Evolutionary conservation across 2,888 invertebrate species (phyloP), one percentile per base, ranked within the genome.

Genomic region (Rotaria sp.): DNA sequence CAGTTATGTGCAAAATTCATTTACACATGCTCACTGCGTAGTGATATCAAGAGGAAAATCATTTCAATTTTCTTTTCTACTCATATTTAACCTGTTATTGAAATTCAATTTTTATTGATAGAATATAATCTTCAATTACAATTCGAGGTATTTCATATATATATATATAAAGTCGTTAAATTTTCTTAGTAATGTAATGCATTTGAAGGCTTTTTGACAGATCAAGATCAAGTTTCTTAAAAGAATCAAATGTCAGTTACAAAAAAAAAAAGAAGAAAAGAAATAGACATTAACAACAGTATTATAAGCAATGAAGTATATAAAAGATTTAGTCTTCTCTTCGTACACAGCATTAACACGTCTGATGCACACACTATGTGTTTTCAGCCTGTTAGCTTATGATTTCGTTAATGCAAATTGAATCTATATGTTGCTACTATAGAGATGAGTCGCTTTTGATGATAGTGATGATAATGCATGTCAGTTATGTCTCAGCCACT

Each of bases 341-440:
- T 59, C n/a, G 4, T 3, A 30, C 30, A 59, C 30, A 59, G 30
- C n/a, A 59, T 59, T 59, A 59, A 59, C 57, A 30, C 57, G 30
- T 2, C 10, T 59, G 11, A 59, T 59, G 57, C n/a, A 30, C n/a
- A 30, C 57, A n/a, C 57, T 59, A n/a, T 59, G 26, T 30, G 10
- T n/a, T 2, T n/a, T 59, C 11, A 59, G 57, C 10, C 30, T 59
- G 57, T 59, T 59, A 15, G 57, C 57, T 59, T 59, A 59, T 59
- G 57, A 59, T 59, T 59, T 59, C 57, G 57, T 59, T 59, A 59
- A 59, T 59, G n/a, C 26, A 59, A 59, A 59, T 59, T 59, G 57
- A 59, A 59, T 59, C 57, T 59, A 59, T 59, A n/a, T 59, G 57
- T n/a, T 59, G 13, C 7, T n/a, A 26, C 57, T 30, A 59, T 0